Percentiles rank a stretch among this genome's conserved stretches.
Conservation (phyloP, 2,888 invertebrate genomes). For the Drosophila limbata region DNA sequence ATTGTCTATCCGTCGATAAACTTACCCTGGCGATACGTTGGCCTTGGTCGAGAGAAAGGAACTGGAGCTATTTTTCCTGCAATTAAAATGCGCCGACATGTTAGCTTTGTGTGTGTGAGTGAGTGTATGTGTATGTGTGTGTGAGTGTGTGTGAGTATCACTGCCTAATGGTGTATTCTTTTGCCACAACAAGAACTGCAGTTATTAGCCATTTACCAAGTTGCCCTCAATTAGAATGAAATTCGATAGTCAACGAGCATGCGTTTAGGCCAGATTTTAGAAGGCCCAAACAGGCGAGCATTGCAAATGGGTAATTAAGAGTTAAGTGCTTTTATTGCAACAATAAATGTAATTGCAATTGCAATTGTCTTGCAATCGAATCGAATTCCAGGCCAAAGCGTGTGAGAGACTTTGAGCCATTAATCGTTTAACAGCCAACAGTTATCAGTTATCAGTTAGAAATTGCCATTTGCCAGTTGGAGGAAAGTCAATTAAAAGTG, state of each 20-base stretch:
- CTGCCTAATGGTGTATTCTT: background rate
- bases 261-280: background rate
- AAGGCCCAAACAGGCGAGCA: constrained; percentile 1
- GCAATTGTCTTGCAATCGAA: constrained; percentile 15
- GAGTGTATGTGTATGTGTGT: constrained; percentile 23
- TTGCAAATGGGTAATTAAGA: constrained; percentile 46
- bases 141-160: constrained; percentile 13
- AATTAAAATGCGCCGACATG: constrained; percentile 59
- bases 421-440: background rate
- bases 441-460: background rate
- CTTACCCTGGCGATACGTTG: constrained; percentile 51
- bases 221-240: constrained; percentile 6
- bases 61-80: constrained; percentile 39
- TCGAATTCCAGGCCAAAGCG: background rate
- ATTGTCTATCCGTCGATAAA: background rate
- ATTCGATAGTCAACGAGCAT: background rate
- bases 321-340: constrained; percentile 24
- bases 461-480: constrained; percentile 6
- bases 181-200: constrained; percentile 6
- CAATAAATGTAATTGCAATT: constrained; percentile 4
- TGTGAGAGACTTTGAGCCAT: background rate
- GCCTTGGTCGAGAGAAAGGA: background rate
- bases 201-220: background rate
- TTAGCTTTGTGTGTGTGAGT: constrained; percentile 26
- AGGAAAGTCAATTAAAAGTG: background rate